Evolutionary conservation across 2,113 vertebrate species (phyloP).

Genomic region (Tringa solitaria): DNA sequence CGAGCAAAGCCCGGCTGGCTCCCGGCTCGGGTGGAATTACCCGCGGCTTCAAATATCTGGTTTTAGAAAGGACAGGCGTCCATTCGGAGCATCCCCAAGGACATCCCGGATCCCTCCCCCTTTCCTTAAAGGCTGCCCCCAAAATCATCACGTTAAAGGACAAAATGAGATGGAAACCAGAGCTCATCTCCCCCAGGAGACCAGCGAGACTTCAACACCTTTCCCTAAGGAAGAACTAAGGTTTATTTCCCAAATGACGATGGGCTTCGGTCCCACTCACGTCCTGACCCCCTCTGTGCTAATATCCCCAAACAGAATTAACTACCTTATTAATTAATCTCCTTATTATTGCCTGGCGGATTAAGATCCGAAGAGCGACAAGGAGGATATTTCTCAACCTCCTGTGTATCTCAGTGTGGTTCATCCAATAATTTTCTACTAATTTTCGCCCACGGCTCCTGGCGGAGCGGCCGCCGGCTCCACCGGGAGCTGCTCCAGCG

Average conservation of each 20-base stretch:
- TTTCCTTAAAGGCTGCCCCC: neutral
- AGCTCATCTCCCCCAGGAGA: neutral
- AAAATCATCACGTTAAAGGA: neutral
- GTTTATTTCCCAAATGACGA: too few relatives aligned
- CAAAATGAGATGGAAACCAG: neutral
- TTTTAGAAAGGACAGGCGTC: neutral
- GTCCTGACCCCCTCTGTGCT: fast-evolving
- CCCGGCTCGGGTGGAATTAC: neutral
- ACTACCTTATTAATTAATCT: neutral
- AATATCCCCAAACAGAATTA: neutral
- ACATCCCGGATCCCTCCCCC: neutral
- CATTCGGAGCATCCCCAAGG: neutral
- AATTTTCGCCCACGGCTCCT: neutral
- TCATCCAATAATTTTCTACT: neutral
- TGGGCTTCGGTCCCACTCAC: neutral
- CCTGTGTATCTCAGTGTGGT: neutral
- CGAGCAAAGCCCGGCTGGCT: neutral
- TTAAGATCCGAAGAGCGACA: neutral
- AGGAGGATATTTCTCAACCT: neutral
- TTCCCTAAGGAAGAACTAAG: neutral
- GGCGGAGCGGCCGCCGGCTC: fast-evolving
- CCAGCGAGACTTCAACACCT: fast-evolving
- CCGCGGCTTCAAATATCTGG: fast-evolving
- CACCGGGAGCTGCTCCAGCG: neutral
- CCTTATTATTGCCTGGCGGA: fast-evolving